Conservation (phyloP, 2,113 vertebrate genomes). For the Zonotrichia leucophrys region DNA sequence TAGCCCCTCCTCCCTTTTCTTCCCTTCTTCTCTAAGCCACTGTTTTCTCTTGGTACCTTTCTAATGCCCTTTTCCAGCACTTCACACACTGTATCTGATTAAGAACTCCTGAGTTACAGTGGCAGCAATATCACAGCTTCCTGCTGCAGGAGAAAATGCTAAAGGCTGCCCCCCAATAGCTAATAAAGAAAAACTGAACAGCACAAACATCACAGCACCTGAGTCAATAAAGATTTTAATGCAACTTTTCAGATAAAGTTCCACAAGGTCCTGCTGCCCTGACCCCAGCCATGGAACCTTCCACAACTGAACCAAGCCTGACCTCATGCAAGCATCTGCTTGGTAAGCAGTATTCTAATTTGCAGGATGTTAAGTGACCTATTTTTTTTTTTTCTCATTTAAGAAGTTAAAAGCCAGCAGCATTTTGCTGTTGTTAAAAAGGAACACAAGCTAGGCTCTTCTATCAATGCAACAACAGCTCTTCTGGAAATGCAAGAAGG, state of each 20-base stretch:
- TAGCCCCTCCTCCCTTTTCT: not conserved
- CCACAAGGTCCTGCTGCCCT: conserved; percentile 11
- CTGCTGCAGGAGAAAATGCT: not conserved
- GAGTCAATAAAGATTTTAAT: conserved; percentile 63
- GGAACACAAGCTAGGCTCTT: not conserved
- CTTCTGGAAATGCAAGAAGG: not conserved
- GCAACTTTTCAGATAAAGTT: conserved; percentile 29
- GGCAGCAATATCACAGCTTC: not conserved
- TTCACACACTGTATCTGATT: not conserved
- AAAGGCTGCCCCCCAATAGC: not conserved
- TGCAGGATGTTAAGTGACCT: not conserved
- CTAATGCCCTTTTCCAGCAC: not conserved
- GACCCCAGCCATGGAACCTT: not conserved
- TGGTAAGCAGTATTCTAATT: conserved; percentile 31
- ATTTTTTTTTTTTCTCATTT: conserved; percentile 4
- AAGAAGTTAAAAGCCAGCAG: not conserved
- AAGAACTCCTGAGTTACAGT: conserved; percentile 6
- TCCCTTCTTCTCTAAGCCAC: not conserved
- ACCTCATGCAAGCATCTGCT: conserved; percentile 24
- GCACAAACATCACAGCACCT: conserved; percentile 50
- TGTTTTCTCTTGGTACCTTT: not conserved
- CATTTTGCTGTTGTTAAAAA: not conserved
- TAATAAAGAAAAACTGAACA: conserved; percentile 31
- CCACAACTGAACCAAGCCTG: conserved; percentile 20
- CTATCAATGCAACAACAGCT: not conserved